Base-by-base conservation (phyloP, 2,888 invertebrate species). In the Monopis laevigella region DNA sequence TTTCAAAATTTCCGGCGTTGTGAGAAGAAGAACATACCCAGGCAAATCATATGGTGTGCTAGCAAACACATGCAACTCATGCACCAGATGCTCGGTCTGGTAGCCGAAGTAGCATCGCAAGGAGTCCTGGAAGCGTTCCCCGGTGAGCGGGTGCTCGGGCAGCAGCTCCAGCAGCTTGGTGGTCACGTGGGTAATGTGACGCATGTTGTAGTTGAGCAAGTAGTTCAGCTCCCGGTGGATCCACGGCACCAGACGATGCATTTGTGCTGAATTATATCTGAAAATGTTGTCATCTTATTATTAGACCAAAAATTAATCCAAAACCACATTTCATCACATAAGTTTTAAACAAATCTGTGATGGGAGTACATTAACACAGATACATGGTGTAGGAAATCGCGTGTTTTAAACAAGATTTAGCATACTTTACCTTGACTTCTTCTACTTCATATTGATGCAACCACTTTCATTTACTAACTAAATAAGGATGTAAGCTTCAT, bases 11-110 rank as follows among this genome's bases (percentile, higher is more conserved):
- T n/a, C n/a, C n/a, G n/a, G n/a, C n/a, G n/a, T n/a, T n/a, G n/a
- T n/a, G n/a, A n/a, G n/a, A n/a, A n/a, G n/a, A n/a, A n/a, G n/a
- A n/a, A n/a, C n/a, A n/a, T n/a, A 40, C 12, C 90, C 92, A 41
- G 87, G 82, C 85, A 96, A 86, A 59, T 93, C 93, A 62, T 88
- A 92, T 0, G 93, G 92, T 8, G 94, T 93, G 18, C 89, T 84
- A 21, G 96, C 93, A 71, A 90, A 97, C 62, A 87, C 88, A 53
- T 88, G 86, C 45, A 97, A 84, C 60, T 97, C 96, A 61, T 96
- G 95, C 21, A 93, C 84, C 62, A 97, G 97, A 65, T 96, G 96
- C 43, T 87, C 85, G 0, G 94, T 92, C 49, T 88, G 82, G 1
- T 80, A 72, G 13, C 88, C 86, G 46, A 95, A 81, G 60, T 87